Evolutionary conservation across 2,888 invertebrate genomes (phyloP).

Genomic region (Drosophila paracracens): DNA sequence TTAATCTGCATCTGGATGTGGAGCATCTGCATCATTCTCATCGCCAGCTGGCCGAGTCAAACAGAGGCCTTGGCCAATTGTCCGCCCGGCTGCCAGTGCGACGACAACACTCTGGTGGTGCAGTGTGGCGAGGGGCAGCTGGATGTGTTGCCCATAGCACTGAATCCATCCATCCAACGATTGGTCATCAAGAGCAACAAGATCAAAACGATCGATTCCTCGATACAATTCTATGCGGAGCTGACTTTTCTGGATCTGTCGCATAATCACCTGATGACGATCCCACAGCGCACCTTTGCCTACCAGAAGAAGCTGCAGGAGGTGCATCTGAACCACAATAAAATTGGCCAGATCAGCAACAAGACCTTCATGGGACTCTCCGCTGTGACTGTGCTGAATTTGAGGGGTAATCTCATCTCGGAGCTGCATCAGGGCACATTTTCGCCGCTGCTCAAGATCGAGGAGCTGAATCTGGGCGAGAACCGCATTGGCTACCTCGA

Average conservation of each 20-base stretch:
- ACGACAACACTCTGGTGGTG: slow-evolving; percentile 94
- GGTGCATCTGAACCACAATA: slow-evolving; percentile 93
- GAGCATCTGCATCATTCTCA: slow-evolving; percentile 46
- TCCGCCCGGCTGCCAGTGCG: slow-evolving; percentile 93
- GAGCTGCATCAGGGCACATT: slow-evolving; percentile 92
- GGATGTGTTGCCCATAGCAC: slow-evolving; percentile 94
- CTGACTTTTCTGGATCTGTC: slow-evolving; percentile 93
- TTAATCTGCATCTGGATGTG: slow-evolving; percentile 51
- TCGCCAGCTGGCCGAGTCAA: slow-evolving; percentile 33
- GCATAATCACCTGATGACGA: slow-evolving; percentile 93
- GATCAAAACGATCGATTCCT: slow-evolving; percentile 94
- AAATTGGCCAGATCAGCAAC: slow-evolving; percentile 92
- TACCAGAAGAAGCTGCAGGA: slow-evolving; percentile 93
- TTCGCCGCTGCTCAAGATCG: slow-evolving; percentile 90
- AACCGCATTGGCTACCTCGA: slow-evolving; percentile 93
- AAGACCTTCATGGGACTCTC: slow-evolving; percentile 92
- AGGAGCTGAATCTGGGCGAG: slow-evolving; percentile 94
- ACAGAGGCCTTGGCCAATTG: slow-evolving; percentile 88
- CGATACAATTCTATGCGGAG: slow-evolving; percentile 95
- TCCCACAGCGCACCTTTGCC: slow-evolving; percentile 92
- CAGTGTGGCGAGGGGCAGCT: slow-evolving; percentile 94
- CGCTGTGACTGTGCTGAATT: slow-evolving; percentile 91
- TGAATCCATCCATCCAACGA: slow-evolving; percentile 95
- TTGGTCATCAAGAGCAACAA: slow-evolving; percentile 93
- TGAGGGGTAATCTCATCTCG: slow-evolving; percentile 93